Conservation (phyloP, 2,797 vertebrate genomes). For the Pantherophis vulpinus region DNA sequence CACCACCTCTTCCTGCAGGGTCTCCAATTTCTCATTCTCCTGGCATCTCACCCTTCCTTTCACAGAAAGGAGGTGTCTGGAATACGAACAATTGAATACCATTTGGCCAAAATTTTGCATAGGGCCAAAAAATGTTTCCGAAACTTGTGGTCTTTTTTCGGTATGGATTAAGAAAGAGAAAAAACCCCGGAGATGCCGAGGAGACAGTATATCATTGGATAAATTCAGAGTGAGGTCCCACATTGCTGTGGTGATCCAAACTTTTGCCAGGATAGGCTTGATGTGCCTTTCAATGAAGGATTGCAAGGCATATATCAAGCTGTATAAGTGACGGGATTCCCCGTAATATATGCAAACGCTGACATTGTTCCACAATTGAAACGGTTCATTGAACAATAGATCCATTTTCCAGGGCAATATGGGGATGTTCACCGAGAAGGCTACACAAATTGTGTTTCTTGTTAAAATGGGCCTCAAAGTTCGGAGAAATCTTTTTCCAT, state of each 20-base stretch:
- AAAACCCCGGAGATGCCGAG: neutral
- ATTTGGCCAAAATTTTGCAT: neutral
- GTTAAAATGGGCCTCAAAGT: neutral
- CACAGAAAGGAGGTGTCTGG: neutral
- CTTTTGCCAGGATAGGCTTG: neutral
- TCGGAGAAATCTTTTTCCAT: neutral
- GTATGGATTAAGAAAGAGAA: neutral
- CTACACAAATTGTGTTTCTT: neutral
- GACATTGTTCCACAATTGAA: neutral
- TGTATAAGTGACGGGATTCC: neutral
- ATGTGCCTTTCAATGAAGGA: neutral
- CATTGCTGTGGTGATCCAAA: neutral
- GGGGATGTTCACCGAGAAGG: neutral
- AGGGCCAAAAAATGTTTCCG: accelerated
- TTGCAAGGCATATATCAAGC: accelerated
- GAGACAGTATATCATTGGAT: accelerated
- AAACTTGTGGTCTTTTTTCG: neutral
- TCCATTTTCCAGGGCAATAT: neutral
- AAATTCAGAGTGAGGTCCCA: neutral
- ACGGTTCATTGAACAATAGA: neutral
- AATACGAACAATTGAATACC: neutral
- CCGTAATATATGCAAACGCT: neutral
- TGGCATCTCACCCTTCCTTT: neutral
- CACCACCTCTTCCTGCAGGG: neutral
- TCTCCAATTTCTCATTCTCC: neutral